Evolutionary conservation across 2,113 vertebrate genomes (phyloP).

Genomic region (Anser cygnoides): DNA sequence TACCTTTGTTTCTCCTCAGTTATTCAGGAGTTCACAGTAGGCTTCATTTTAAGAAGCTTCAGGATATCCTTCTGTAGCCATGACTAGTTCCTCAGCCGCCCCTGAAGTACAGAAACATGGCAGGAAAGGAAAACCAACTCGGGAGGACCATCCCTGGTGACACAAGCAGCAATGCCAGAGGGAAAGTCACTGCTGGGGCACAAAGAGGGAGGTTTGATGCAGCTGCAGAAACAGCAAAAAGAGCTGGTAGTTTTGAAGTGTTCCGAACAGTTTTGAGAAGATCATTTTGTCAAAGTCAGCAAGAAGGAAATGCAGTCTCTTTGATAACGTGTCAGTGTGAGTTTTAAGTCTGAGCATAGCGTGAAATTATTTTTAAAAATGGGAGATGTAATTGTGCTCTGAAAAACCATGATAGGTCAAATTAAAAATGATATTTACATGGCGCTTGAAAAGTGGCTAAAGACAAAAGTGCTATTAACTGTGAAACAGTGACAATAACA

Average conservation of each 20-base stretch:
- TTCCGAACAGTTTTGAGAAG: not conserved
- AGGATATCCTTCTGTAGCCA: not conserved
- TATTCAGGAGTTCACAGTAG: not conserved
- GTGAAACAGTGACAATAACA: not conserved
- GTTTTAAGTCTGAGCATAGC: not conserved
- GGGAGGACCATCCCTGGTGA: not conserved
- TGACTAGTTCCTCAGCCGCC: not conserved
- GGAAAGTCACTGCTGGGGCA: not conserved
- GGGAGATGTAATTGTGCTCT: not conserved
- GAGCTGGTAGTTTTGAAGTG: not conserved
- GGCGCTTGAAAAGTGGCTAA: not conserved
- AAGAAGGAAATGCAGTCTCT: not conserved
- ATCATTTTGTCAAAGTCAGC: not conserved
- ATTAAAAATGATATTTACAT: not conserved
- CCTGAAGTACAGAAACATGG: not conserved
- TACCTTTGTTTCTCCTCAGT: not conserved
- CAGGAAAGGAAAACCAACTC: not conserved
- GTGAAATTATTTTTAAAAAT: not conserved
- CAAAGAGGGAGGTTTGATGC: not conserved
- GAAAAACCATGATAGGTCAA: not conserved
- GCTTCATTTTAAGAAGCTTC: not conserved
- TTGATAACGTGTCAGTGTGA: not conserved
- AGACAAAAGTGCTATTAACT: not conserved
- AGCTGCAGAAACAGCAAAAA: not conserved
- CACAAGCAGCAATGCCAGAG: not conserved